Percentiles rank a stretch among this genome's conserved stretches.
These are phyloP conservation scores for Notothenia coriiceps DNA, from an alignment of 2,113 vertebrate species.

Conservation along the genomic window DNA sequence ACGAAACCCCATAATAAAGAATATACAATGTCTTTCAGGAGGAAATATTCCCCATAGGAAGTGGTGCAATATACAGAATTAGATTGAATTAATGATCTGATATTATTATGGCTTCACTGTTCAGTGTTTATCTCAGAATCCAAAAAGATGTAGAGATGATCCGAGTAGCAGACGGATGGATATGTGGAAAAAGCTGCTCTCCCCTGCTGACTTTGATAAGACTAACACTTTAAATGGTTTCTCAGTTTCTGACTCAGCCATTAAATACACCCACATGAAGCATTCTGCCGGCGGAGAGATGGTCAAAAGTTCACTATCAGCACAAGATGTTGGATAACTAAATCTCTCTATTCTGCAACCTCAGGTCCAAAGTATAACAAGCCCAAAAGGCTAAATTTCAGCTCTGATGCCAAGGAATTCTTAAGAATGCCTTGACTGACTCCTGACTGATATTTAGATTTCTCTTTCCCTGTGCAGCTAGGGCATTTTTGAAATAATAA, in stretches of 20 bases:
- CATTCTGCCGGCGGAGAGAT: constrained; percentile 8
- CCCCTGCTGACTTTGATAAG: constrained; percentile 10
- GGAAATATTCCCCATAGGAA: constrained; percentile 13
- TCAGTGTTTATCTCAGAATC: neutral
- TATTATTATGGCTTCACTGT: neutral
- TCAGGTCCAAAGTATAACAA: neutral
- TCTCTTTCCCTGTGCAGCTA: neutral
- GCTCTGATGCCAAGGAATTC: constrained; percentile 1
- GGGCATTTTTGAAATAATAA: neutral
- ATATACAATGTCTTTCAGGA: constrained; percentile 2
- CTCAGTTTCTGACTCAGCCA: constrained; percentile 21
- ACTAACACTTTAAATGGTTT: constrained; percentile 13
- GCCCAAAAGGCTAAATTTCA: neutral
- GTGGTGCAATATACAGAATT: neutral
- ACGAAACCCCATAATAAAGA: neutral
- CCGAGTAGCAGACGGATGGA: neutral
- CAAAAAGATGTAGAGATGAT: neutral
- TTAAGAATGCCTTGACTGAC: neutral
- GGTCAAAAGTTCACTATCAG: constrained; percentile 36
- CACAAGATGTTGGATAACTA: constrained; percentile 27
- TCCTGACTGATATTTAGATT: no score
- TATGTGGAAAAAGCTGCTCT: neutral
- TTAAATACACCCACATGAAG: constrained; percentile 27
- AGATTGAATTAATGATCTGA: constrained; percentile 1
- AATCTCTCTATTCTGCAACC: constrained; percentile 19